Evolutionary conservation across 2,888 invertebrate genomes (phyloP).

Genomic region (Lasioglossum lativentre): DNA sequence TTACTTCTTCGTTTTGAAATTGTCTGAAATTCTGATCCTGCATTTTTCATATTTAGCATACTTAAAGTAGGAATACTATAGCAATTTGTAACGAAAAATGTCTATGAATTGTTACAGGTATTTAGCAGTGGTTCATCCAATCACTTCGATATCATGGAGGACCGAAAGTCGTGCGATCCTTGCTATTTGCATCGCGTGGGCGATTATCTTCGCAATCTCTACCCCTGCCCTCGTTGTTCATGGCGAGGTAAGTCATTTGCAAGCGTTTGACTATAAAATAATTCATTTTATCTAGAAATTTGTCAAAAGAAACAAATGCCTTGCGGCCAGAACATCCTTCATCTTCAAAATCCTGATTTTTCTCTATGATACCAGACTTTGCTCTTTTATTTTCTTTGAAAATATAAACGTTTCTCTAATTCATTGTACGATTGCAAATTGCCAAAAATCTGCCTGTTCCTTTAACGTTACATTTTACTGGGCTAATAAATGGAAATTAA

Average conservation of each 20-base stretch:
- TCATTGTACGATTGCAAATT: neutral
- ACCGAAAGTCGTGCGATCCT: slow-evolving; percentile 93
- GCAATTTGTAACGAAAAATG: neutral
- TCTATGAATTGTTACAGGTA: slow-evolving; percentile 84
- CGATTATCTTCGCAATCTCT: slow-evolving; percentile 91
- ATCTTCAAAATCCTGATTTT: neutral
- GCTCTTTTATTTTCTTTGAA: no score
- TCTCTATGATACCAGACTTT: neutral
- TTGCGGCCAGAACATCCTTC: neutral
- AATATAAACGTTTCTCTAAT: neutral
- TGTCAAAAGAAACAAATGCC: neutral
- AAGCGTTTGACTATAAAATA: neutral
- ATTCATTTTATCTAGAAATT: neutral
- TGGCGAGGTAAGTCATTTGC: slow-evolving; percentile 89
- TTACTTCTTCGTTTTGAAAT: neutral
- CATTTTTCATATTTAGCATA: neutral
- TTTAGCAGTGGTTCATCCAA: slow-evolving; percentile 97
- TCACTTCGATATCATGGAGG: slow-evolving; percentile 93
- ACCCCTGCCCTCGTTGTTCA: slow-evolving; percentile 92
- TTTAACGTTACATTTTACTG: neutral
- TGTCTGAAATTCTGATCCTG: neutral
- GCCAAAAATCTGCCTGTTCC: neutral
- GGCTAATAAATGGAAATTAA: neutral
- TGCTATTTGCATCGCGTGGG: slow-evolving; percentile 93
- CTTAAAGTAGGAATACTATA: neutral